Percentiles rank a stretch among this genome's conserved stretches.
These are phyloP conservation scores for Gobiocypris rarus DNA, from an alignment of 2,113 vertebrate species.

Conservation along the genomic window DNA sequence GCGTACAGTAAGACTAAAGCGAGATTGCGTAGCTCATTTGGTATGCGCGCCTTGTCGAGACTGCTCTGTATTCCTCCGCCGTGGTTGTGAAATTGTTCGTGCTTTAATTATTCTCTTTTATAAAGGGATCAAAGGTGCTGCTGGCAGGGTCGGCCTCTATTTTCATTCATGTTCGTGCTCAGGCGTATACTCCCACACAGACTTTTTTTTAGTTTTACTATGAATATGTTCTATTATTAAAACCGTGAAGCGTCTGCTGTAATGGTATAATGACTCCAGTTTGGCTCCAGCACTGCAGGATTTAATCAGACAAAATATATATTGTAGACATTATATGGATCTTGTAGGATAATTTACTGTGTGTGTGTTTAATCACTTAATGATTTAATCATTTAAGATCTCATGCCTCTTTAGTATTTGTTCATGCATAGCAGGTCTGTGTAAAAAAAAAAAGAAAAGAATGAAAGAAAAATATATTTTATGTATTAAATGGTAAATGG, in stretches of 20 bases:
- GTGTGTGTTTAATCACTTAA: slow-evolving; percentile 27
- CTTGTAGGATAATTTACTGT: neutral
- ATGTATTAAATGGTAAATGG: no score
- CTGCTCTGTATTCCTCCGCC: slow-evolving; percentile 73
- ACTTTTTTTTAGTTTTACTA: slow-evolving; percentile 54
- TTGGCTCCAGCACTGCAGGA: slow-evolving; percentile 37
- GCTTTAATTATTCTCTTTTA: slow-evolving; percentile 83
- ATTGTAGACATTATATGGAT: slow-evolving; percentile 1
- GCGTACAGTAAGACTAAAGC: slow-evolving; percentile 44
- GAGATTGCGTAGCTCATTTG: slow-evolving; percentile 57
- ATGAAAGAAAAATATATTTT: neutral
- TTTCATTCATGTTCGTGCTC: slow-evolving; percentile 66
- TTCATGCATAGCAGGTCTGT: neutral
- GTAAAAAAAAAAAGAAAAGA: neutral
- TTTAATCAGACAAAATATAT: slow-evolving; percentile 33
- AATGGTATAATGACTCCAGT: slow-evolving; percentile 51
- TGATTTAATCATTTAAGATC: slow-evolving; percentile 25
- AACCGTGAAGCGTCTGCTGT: slow-evolving; percentile 38
- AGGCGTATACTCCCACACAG: slow-evolving; percentile 24
- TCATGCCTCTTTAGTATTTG: slow-evolving; percentile 12
- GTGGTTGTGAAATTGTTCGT: slow-evolving; percentile 74
- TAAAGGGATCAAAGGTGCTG: slow-evolving; percentile 80
- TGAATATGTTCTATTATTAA: slow-evolving; percentile 59
- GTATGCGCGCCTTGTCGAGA: slow-evolving; percentile 51
- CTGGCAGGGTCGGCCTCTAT: slow-evolving; percentile 67